Evolutionary conservation across 2,888 invertebrate species (phyloP).

Genomic region (Volucella inflata): DNA sequence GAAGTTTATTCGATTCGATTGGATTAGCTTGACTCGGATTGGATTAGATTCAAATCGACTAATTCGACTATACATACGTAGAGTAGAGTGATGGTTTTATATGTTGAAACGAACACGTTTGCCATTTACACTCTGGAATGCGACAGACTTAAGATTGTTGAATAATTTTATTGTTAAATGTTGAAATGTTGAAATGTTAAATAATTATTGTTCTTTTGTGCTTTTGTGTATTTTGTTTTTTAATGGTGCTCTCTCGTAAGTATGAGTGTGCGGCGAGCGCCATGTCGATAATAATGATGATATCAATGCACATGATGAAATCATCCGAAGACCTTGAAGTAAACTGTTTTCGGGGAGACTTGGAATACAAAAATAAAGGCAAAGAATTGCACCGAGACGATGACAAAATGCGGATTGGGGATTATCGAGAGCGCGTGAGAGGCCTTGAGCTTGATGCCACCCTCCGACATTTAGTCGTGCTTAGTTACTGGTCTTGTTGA

Average conservation of each 20-base stretch:
- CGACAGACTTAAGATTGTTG: constrained; percentile 22
- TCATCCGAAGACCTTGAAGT: constrained; percentile 49
- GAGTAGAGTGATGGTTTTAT: no score
- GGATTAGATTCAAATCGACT: not conserved
- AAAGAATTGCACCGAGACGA: not conserved
- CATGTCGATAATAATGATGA: constrained; percentile 21
- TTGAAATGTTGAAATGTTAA: not conserved
- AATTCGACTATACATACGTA: no score
- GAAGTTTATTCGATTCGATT: not conserved
- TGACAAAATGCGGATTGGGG: not conserved
- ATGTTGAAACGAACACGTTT: constrained; percentile 16
- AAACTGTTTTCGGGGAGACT: constrained; percentile 48
- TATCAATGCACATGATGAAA: constrained; percentile 47
- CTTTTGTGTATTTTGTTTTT: not conserved
- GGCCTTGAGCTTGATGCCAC: constrained; percentile 50
- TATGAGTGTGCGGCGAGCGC: constrained; percentile 15
- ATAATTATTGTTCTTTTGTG: constrained; percentile 35
- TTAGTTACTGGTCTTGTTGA: constrained; percentile 16
- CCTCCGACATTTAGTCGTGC: constrained; percentile 14
- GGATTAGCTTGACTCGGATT: not conserved
- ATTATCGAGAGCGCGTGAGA: constrained; percentile 50
- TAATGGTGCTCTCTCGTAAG: no score
- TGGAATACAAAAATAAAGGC: not conserved
- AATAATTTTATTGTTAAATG: constrained; percentile 58
- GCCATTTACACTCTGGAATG: constrained; percentile 53